These are phyloP conservation scores for Battus philenor DNA, from an alignment of 1,140 invertebrate species.

Conservation along the genomic window DNA sequence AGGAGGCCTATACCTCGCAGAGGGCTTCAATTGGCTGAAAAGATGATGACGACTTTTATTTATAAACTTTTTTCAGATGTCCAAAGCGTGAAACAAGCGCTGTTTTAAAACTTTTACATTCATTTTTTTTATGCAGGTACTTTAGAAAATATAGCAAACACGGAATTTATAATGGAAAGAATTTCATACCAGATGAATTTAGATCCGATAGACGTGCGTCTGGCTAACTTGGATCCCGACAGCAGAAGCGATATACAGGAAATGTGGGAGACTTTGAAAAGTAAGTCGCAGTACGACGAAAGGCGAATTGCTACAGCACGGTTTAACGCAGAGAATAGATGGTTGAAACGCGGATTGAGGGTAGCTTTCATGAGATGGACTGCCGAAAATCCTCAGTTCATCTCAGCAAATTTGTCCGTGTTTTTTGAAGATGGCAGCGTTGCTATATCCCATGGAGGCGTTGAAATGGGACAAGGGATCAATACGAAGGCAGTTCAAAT, in stretches of 20 bases:
- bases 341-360: slow-evolving; percentile 84
- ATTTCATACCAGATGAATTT: slow-evolving; percentile 80
- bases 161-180: slow-evolving; percentile 90
- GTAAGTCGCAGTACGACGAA: slow-evolving; percentile 21
- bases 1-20: too few relatives aligned
- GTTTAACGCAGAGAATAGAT: slow-evolving; percentile 83
- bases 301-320: slow-evolving; percentile 53
- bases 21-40: too few relatives aligned
- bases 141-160: slow-evolving; percentile 79
- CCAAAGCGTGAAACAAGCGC: too few relatives aligned
- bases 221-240: slow-evolving; percentile 76
- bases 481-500: slow-evolving; percentile 82
- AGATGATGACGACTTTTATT: too few relatives aligned
- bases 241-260: slow-evolving; percentile 18
- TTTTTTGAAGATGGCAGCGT: slow-evolving; percentile 86
- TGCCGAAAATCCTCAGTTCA: slow-evolving; percentile 71
- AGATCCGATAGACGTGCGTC: slow-evolving; percentile 82
- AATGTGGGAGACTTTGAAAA: slow-evolving; percentile 28
- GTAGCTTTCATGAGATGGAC: slow-evolving; percentile 80
- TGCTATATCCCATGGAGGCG: slow-evolving; percentile 82
- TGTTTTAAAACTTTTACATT: too few relatives aligned
- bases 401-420: slow-evolving; percentile 79
- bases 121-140: too few relatives aligned
- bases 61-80: too few relatives aligned
- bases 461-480: slow-evolving; percentile 90